Conservation (phyloP, 2,888 invertebrate genomes). For the Nomada ferruginata region DNA sequence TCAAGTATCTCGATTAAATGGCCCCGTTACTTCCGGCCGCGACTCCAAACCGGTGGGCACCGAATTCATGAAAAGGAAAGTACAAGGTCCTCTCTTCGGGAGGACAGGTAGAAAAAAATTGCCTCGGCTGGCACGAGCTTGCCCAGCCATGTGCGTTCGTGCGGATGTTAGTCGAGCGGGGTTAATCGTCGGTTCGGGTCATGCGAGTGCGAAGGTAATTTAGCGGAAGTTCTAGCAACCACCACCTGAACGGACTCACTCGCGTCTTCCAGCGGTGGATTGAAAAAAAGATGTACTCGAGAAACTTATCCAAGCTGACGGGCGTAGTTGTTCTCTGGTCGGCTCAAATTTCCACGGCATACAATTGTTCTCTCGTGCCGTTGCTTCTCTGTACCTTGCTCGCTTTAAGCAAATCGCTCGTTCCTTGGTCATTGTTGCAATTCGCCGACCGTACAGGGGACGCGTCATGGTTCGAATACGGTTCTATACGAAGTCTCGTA, state of each 20-base stretch:
- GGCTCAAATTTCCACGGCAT: slow-evolving; percentile 21
- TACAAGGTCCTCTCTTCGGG: background rate
- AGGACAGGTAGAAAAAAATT: background rate
- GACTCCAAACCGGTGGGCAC: too few relatives aligned
- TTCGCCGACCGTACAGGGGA: background rate
- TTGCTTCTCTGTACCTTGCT: slow-evolving; percentile 7
- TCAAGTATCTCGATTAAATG: too few relatives aligned
- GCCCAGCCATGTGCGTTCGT: slow-evolving; percentile 17
- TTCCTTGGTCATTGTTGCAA: slow-evolving; percentile 1
- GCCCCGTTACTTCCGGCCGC: too few relatives aligned
- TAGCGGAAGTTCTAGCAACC: slow-evolving; percentile 59
- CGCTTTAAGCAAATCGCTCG: slow-evolving; percentile 4
- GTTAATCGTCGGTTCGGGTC: slow-evolving; percentile 35
- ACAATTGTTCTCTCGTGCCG: slow-evolving; percentile 14
- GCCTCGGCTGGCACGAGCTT: background rate
- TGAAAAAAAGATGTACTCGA: slow-evolving; percentile 32
- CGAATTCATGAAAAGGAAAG: too few relatives aligned
- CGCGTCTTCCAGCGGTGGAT: slow-evolving; percentile 32
- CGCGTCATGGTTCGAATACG: background rate
- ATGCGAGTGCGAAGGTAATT: slow-evolving; percentile 63
- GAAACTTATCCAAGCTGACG: slow-evolving; percentile 38
- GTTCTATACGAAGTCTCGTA: too few relatives aligned
- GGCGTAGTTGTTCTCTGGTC: background rate
- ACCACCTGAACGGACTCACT: slow-evolving; percentile 41
- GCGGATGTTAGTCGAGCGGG: slow-evolving; percentile 5